These are phyloP conservation scores for Limenitis camilla DNA, from an alignment of 2,888 invertebrate species.

Conservation along the genomic window DNA sequence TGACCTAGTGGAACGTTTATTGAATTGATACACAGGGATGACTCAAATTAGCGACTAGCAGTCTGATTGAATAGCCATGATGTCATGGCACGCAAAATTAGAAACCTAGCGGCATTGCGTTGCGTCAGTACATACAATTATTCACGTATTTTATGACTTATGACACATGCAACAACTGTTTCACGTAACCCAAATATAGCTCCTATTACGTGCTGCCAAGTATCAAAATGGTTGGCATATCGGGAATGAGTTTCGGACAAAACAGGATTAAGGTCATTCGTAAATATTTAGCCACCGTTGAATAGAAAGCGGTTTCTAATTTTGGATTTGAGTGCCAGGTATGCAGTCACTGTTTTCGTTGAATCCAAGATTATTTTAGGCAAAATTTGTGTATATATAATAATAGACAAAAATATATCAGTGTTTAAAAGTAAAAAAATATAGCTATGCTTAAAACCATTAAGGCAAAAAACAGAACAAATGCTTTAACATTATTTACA, in stretches of 20 bases:
- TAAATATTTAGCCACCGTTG: constrained; percentile 19
- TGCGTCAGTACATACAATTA: constrained; percentile 26
- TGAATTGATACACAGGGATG: constrained; percentile 16
- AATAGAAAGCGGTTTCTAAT: constrained; percentile 16
- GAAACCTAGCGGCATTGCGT: constrained; percentile 27
- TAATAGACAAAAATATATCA: no score
- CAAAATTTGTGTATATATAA: no score
- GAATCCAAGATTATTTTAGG: no score
- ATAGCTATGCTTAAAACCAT: no score
- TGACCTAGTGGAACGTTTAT: constrained; percentile 13
- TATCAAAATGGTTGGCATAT: constrained; percentile 4
- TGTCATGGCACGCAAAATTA: constrained; percentile 31
- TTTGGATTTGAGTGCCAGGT: constrained; percentile 9
- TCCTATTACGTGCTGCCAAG: constrained; percentile 4
- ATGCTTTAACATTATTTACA: no score
- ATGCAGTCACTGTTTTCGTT: constrained; percentile 1
- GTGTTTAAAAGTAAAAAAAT: no score
- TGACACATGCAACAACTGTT: constrained; percentile 23
- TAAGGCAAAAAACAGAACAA: no score
- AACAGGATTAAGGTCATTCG: constrained; percentile 21
- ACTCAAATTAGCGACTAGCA: constrained; percentile 26
- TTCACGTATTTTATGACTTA: constrained; percentile 30
- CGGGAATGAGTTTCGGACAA: constrained; percentile 5
- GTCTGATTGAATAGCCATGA: constrained; percentile 29
- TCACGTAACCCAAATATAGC: constrained; percentile 7